These are phyloP conservation scores for Pica pica DNA, from an alignment of 2,113 vertebrate genomes.

Conservation along the genomic window DNA sequence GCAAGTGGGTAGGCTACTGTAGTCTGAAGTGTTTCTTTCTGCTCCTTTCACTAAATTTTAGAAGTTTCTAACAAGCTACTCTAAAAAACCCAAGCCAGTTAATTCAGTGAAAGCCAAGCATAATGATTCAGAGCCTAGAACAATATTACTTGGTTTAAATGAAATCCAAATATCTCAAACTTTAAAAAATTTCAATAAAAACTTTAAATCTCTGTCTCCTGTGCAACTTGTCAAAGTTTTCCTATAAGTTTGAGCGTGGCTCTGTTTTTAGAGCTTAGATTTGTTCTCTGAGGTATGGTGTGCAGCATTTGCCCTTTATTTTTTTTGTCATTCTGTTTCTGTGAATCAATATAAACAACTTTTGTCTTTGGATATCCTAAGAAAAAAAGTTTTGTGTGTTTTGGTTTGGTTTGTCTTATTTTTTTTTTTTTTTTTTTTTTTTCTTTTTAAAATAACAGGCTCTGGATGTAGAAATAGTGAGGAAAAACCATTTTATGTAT, in stretches of 20 bases:
- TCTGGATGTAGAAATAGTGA: neutral
- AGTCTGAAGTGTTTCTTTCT: neutral
- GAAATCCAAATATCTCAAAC: neutral
- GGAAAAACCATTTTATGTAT: neutral
- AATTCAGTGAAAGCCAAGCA: slow-evolving; percentile 1
- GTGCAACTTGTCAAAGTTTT: neutral
- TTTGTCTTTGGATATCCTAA: neutral
- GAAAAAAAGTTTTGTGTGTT: neutral
- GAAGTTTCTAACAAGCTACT: slow-evolving; percentile 34
- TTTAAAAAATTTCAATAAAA: neutral
- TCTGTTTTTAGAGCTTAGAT: slow-evolving; percentile 3
- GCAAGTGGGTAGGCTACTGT: neutral
- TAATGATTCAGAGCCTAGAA: neutral
- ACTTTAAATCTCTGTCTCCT: neutral
- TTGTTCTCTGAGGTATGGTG: neutral
- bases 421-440: neutral
- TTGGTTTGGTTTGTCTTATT: neutral
- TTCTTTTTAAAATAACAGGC: neutral
- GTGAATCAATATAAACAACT: neutral
- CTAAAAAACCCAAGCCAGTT: neutral
- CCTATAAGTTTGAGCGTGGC: neutral
- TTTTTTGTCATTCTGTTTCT: neutral
- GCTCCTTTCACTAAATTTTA: slow-evolving; percentile 14
- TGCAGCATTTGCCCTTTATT: neutral
- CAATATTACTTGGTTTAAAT: neutral